These are phyloP conservation scores for Chesias legatella DNA, from an alignment of 2,888 invertebrate genomes.

Conservation along the genomic window DNA sequence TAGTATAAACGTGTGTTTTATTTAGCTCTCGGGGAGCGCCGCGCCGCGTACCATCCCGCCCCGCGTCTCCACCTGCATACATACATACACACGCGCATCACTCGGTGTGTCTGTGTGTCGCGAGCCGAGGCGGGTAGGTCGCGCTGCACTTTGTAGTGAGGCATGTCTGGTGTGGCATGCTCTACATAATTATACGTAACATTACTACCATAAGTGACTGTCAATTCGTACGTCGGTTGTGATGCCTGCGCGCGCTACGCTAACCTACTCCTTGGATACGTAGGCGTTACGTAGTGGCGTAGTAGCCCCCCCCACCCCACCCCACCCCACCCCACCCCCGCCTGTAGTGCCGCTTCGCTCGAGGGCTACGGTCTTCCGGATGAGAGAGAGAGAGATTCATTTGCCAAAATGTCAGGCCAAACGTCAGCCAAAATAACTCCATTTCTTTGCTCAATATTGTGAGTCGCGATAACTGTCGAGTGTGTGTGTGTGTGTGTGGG, in stretches of 20 bases:
- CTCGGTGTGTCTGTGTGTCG: too few species aligned
- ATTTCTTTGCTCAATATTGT: conserved; percentile 54
- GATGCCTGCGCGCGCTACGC: conserved; percentile 67
- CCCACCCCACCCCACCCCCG: too few species aligned
- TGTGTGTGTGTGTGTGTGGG: too few species aligned
- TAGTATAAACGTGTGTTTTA: conserved; percentile 78
- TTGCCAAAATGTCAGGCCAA: conserved; percentile 71
- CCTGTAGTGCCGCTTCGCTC: conserved; percentile 71
- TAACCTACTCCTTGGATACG: too few species aligned
- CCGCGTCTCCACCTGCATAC: too few species aligned
- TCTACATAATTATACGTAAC: conserved; percentile 65
- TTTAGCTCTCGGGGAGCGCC: conserved; percentile 63
- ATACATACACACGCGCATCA: conserved; percentile 26
- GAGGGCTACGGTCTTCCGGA: conserved; percentile 67
- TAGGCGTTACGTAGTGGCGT: conserved; percentile 70
- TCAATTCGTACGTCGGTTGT: conserved; percentile 78
- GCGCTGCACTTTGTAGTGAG: too few species aligned
- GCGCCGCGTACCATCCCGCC: conserved; percentile 39
- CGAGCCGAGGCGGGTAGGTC: too few species aligned
- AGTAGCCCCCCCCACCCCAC: too few species aligned
- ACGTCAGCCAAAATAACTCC: conserved; percentile 49
- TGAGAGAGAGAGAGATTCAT: conserved; percentile 47
- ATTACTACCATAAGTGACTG: conserved; percentile 67
- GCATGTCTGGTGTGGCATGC: conserved; percentile 74
- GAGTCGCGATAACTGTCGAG: conserved; percentile 19